These are phyloP conservation scores for Archips crataeganus DNA, from an alignment of 2,888 invertebrate species.

Conservation along the genomic window DNA sequence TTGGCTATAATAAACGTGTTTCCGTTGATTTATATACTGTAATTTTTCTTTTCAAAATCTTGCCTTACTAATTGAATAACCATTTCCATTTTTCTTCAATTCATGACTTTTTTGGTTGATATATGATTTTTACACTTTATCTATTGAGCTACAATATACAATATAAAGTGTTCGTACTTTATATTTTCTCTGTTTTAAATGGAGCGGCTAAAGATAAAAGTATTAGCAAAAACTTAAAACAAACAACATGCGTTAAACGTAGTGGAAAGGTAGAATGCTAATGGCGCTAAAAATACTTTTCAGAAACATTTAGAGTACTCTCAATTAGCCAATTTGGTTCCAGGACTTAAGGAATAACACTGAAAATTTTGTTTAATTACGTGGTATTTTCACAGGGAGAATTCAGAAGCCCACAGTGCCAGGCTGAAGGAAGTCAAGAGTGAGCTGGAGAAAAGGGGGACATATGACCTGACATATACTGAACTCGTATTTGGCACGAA, in stretches of 20 bases:
- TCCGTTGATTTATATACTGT: too few relatives aligned
- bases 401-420: constrained; percentile 91
- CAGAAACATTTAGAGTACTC: constrained; percentile 3
- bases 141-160: too few relatives aligned
- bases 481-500: constrained; percentile 98
- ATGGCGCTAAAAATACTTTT: constrained; percentile 9
- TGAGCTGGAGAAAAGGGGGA: constrained; percentile 90
- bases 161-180: too few relatives aligned
- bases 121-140: too few relatives aligned
- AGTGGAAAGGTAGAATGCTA: constrained; percentile 11
- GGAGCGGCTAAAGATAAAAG: constrained; percentile 10
- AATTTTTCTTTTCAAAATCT: too few relatives aligned
- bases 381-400: constrained; percentile 82
- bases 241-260: constrained; percentile 14
- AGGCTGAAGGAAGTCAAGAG: constrained; percentile 92
- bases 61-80: too few relatives aligned
- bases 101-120: too few relatives aligned
- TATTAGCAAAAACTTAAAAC: constrained; percentile 17
- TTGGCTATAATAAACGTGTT: too few relatives aligned
- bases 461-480: constrained; percentile 95
- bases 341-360: constrained; percentile 4
- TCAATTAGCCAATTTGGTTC: neutral
- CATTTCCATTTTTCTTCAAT: neutral
- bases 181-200: neutral
- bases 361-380: neutral